Evolutionary conservation across 2,797 vertebrate species (phyloP), one percentile per base, ranked within the genome.

Genomic region (Anguilla anguilla): DNA sequence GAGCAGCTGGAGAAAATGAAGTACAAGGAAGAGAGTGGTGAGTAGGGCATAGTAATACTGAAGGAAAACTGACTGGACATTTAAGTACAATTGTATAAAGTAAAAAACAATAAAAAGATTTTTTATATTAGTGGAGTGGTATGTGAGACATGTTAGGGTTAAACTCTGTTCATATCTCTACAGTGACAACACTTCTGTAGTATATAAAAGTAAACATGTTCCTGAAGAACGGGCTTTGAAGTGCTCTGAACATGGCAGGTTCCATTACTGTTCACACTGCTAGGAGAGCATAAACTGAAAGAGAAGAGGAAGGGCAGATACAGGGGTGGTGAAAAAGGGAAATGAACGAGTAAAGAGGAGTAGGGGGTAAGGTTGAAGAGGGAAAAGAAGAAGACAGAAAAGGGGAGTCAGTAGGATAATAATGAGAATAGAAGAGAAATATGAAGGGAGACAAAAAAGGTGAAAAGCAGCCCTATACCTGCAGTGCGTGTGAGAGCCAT

Each of bases 191-290:
- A 61, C 22, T 10, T 84, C 53, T 57, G 28, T 61, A 57, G 9
- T 35, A 35, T 35, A 61, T 57, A 35, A 35, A 57, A 59, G 83
- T 35, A 57, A 59, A 84, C 17, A 57, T 3, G 5, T 84, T 59
- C 53, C 55, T 39, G 51, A 22, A 57, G 83, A 84, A 61, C 53
- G 61, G 53, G 17, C 28, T 59, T 82, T 82, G 79, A 51, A 82
- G 79, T 25, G 46, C 79, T 82, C 15, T 55, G 57, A 57, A 61
- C 53, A 84, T 59, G 57, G 59, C 43, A 49, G 39, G 28, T 69
- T 83, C 43, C 49, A 25, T 67, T 83, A 67, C 59, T 83, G 59
- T 25, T 69, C 28, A 67, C 61, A 69, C n/a, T 87, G 57, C 77
- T 64, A 22, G 39, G 57, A 53, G 17, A 74, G 85, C 13, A 43